phyloP scores from a whole-genome alignment of 2,888 invertebrate genomes.

The Trichogramma dendrolimi region DNA sequence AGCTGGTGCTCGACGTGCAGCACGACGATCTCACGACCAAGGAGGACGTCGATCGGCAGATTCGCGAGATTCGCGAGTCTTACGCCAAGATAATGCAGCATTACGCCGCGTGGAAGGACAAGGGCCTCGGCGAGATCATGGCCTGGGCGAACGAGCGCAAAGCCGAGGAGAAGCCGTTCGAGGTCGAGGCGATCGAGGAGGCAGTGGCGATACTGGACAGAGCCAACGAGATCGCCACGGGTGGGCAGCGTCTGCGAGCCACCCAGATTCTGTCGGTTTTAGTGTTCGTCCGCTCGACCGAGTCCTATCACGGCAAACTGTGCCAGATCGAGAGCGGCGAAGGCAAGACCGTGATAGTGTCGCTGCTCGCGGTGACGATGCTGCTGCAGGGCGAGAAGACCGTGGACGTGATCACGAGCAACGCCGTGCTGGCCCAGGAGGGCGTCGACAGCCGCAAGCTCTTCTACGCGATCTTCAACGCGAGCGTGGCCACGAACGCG shows the following conservation, averaged over 20 bases:
- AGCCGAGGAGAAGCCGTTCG: constrained; percentile 18
- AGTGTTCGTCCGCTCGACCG: constrained; percentile 28
- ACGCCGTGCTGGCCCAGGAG: constrained; percentile 40
- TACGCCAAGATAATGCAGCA: constrained; percentile 4
- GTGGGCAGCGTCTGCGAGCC: constrained; percentile 31
- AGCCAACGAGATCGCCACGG: constrained; percentile 27
- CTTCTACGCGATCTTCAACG: constrained; percentile 37
- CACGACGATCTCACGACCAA: neutral
- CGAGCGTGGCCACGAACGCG: constrained; percentile 39
- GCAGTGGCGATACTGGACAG: constrained; percentile 28
- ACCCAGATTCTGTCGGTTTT: constrained; percentile 38
- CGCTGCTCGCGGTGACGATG: constrained; percentile 39
- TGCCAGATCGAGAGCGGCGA: constrained; percentile 49
- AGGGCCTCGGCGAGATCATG: constrained; percentile 12
- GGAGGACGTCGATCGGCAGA: constrained; percentile 1
- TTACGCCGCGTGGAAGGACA: constrained; percentile 6
- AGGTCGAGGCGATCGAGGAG: constrained; percentile 14
- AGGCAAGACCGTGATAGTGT: constrained; percentile 47
- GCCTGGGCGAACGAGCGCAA: constrained; percentile 18
- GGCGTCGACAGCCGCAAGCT: constrained; percentile 25
- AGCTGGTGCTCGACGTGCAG: constrained; percentile 17
- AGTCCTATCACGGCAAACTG: constrained; percentile 25
- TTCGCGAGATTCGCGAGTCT: constrained; percentile 9
- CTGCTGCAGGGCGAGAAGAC: constrained; percentile 35
- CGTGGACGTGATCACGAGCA: constrained; percentile 46